phyloP scores from a whole-genome alignment of 2,113 vertebrate genomes.

The Ifrita kowaldi region DNA sequence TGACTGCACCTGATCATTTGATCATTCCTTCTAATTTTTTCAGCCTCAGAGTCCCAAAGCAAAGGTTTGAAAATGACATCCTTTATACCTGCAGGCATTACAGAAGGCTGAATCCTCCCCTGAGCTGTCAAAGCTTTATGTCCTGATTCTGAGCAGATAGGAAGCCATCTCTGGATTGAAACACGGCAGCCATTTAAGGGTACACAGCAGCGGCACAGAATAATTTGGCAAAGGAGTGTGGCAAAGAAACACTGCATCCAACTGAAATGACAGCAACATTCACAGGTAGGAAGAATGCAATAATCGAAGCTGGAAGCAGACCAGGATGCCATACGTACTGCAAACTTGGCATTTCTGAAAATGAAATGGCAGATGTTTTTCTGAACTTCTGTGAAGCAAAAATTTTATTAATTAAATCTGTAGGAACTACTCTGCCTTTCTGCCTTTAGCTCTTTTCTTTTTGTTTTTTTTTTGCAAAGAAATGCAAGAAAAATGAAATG shows the following conservation, averaged over 20 bases:
- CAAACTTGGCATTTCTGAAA: slow-evolving; percentile 9
- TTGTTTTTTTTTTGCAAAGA: not conserved
- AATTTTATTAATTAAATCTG: not conserved
- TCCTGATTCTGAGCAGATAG: not conserved
- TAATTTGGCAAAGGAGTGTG: not conserved
- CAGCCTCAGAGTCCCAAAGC: not conserved
- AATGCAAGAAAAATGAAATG: not conserved
- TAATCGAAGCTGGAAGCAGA: not conserved
- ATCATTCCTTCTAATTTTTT: not conserved
- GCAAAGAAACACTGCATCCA: not conserved
- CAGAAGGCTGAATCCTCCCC: not conserved
- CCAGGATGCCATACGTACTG: not conserved
- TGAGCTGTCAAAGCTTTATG: not conserved
- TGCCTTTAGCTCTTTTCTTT: not conserved
- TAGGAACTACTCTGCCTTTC: not conserved
- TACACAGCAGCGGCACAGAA: not conserved
- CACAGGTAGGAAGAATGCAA: slow-evolving; percentile 34
- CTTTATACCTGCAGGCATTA: not conserved
- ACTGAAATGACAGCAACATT: not conserved
- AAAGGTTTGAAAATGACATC: not conserved
- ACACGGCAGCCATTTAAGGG: not conserved
- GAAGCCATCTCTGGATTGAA: not conserved
- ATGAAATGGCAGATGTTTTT: slow-evolving; percentile 33
- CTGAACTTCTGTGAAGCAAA: not conserved
- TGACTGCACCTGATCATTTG: not conserved